A percentile compares a stretch with the other conserved stretches of the same genome.
phyloP scores from a whole-genome alignment of 2,113 vertebrate species.

The Nyctibius bracteatus region DNA sequence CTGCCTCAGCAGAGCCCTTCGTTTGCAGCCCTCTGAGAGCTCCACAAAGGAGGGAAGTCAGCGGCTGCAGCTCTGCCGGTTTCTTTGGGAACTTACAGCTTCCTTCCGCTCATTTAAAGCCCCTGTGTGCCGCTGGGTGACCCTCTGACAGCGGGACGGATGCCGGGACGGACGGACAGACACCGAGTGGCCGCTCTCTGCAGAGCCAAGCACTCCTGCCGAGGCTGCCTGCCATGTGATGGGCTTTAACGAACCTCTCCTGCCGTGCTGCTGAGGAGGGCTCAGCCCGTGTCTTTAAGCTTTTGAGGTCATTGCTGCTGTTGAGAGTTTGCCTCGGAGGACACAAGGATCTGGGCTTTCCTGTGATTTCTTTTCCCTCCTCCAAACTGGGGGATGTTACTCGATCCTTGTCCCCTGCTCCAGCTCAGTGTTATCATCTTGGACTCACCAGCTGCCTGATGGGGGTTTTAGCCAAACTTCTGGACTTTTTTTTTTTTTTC shows the following conservation, averaged over 20 bases:
- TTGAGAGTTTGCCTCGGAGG: neutral
- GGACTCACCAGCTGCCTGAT: neutral
- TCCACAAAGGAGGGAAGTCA: constrained; percentile 37
- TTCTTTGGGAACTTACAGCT: constrained; percentile 2
- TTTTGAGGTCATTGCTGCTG: neutral
- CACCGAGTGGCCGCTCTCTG: rapidly evolving
- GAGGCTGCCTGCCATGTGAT: rapidly evolving
- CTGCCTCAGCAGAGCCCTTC: rapidly evolving
- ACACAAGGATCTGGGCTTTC: neutral
- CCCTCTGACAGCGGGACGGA: rapidly evolving
- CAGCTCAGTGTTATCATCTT: rapidly evolving
- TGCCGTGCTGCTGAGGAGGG: neutral
- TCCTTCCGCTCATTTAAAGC: constrained; percentile 4
- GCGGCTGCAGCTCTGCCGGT: neutral
- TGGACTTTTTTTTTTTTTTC: no score
- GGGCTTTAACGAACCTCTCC: neutral
- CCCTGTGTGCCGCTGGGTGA: neutral
- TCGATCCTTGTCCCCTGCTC: neutral
- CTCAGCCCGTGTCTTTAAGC: neutral
- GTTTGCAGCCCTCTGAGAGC: neutral
- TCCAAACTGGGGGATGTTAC: neutral
- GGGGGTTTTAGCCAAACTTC: neutral
- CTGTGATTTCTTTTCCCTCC: neutral
- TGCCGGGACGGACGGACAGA: neutral
- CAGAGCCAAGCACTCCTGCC: neutral